Evolutionary conservation across 2,888 invertebrate genomes (phyloP), one percentile per base, ranked within the genome.

Genomic region (Spialia ferax): DNA sequence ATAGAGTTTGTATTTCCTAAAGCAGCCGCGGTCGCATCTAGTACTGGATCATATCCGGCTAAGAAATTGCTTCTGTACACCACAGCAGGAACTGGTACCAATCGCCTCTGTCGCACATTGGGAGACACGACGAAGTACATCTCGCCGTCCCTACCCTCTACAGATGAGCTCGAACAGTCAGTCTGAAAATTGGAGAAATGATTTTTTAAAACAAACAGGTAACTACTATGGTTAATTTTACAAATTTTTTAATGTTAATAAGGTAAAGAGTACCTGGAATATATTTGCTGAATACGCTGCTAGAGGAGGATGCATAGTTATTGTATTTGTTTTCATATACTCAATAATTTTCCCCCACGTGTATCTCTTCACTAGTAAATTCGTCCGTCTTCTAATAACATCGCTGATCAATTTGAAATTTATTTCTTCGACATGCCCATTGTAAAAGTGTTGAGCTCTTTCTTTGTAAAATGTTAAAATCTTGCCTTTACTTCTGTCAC

Each of bases 391-490:
- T 57, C 97, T 94, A n/a, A 97, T 96, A 2, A 97, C 95, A 77
- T 98, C 97, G 67, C 97, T 97, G 29, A 98, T 96, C 23, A 96
- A 95, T 73, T 96, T 96, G 79, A 97, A 98, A 75, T 97, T 97
- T 0, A 97, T 96, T 85, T 98, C 97, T 80, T 97, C 97, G 0
- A 98, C 97, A 68, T 97, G 96, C 0, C 97, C 98, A 72, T 97
- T 96, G 80, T 98, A 98, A 75, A 98, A 97, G 74, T 97, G 97
- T 75, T 97, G 97, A 0, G 97, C 97, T 79, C 98, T 95, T 80
- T 97, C 97, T 80, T 98, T 98, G 83, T 98, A 98, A 86, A 98
- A 98, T 10, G 97, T 97, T 72, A 98, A 88, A 42, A 98, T 94
- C 85, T 96, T 96, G 0, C 97, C 97, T 80, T 96, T 97, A 26